These are phyloP conservation scores for Cryptophagus acutangulus DNA, from an alignment of 2,888 invertebrate species.

Conservation along the genomic window DNA sequence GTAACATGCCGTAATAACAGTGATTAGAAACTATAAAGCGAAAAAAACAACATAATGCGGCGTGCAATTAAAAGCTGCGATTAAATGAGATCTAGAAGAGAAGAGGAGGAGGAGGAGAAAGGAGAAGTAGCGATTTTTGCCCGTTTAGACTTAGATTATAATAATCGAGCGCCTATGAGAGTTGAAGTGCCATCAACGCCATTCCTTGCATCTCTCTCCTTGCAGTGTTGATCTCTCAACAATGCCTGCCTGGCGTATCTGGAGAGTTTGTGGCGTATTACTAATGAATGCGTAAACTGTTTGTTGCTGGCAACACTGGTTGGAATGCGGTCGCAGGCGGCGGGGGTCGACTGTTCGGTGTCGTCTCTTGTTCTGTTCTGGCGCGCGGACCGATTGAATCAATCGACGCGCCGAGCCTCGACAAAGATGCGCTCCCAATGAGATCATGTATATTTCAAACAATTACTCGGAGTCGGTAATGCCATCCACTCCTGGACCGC, in stretches of 20 bases:
- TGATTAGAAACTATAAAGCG: too few species aligned
- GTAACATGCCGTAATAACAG: too few species aligned
- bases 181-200: constrained; percentile 8
- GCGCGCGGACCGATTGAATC: constrained; percentile 39
- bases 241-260: too few species aligned
- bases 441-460: constrained; percentile 28
- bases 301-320: constrained; percentile 48
- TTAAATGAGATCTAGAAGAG: too few species aligned
- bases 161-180: constrained; percentile 10
- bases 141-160: too few species aligned
- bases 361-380: constrained; percentile 36
- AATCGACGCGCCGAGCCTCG: constrained; percentile 36
- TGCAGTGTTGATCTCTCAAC: constrained; percentile 19
- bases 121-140: too few species aligned
- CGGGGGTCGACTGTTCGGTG: constrained; percentile 51
- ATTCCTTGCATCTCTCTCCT: constrained; percentile 10
- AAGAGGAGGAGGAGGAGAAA: too few species aligned
- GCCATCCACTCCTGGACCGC: constrained; percentile 4
- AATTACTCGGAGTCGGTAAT: constrained; percentile 15
- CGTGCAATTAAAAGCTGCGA: too few species aligned
- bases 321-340: constrained; percentile 52
- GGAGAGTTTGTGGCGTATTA: constrained; percentile 42
- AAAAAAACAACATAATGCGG: too few species aligned
- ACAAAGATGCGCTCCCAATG: constrained; percentile 33
- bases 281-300: constrained; percentile 50